A percentile compares a stretch with the other conserved stretches of the same genome.
phyloP scores from a whole-genome alignment of 2,797 vertebrate species.

The Clarias pachynema region DNA sequence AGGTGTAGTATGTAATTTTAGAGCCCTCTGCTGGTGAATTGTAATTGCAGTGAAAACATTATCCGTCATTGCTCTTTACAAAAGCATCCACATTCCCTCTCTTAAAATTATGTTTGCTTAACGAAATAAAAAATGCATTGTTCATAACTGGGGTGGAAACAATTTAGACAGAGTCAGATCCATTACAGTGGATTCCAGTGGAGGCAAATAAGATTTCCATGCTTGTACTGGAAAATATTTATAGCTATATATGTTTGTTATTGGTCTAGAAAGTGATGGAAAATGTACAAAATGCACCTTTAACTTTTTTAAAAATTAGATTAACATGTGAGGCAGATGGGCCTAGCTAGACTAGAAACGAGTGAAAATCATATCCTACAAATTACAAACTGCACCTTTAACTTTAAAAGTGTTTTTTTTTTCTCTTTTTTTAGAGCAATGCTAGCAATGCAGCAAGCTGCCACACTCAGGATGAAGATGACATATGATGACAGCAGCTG shows the following conservation, averaged over 20 bases:
- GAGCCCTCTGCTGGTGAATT: not conserved
- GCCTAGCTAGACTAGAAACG: not conserved
- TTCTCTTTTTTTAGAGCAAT: not conserved
- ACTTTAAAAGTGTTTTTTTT: not conserved
- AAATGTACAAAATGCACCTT: not conserved
- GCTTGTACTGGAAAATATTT: not conserved
- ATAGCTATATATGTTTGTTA: not conserved
- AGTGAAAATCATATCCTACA: not conserved
- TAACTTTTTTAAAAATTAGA: not conserved
- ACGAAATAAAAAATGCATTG: not conserved
- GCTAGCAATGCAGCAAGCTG: not conserved
- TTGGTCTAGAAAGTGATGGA: not conserved
- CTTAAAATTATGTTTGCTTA: not conserved
- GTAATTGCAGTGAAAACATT: not conserved
- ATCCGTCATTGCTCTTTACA: not conserved
- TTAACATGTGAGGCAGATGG: not conserved
- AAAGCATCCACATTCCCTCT: not conserved
- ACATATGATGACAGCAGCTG: not conserved
- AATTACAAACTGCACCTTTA: not conserved
- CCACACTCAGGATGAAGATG: not conserved
- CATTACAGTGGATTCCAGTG: no score
- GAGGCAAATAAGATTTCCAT: not conserved
- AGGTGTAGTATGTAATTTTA: not conserved
- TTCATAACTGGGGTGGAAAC: not conserved
- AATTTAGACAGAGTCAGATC: not conserved